Base-by-base conservation (phyloP, 2,888 invertebrate genomes). In the Ptychoptera contaminata region DNA sequence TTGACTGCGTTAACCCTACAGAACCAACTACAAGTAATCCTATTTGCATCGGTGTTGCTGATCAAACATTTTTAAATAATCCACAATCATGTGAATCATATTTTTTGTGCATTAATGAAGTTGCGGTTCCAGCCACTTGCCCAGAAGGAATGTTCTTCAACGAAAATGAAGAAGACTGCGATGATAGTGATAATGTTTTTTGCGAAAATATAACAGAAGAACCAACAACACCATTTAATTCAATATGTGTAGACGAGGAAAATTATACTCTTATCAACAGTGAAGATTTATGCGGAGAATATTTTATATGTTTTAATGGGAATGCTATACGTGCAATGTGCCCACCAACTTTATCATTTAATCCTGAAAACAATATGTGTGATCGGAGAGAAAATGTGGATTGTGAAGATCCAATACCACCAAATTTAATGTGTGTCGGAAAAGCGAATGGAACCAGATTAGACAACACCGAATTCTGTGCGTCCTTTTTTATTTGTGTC, bases 301-400 rank as follows among this genome's bases (percentile, higher is more conserved):
- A 44, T 11, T 48, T 34, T 42, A 41, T 48, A 16, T 48, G 48
- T 14, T 37, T 36, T 29, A 10, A 38, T 7, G 48, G 42, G 23
- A 12, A 30, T 31, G 34, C 46, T 16, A 43, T 32, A 30, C 16
- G 29, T n/a, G 43, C 41, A 14, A 23, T 3, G 2, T 48, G 48
- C 15, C 42, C 41, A 23, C 29, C 23, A 16, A 41, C 16, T 29
- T 38, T 39, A 4, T n/a, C 16, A 16, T 48, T 48, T 10, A 42
- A 48, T 42, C 41, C 41, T 11, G 15, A 15, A 10, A 14, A 8
- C 8, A 14, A 23, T 2, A 23, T 23, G 3, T 39, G 39, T 39
- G 39, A 39, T 39, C 14, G 8, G 1, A n/a, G 29, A 1, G 39
- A 39, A 39, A 39, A 39, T 23, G 29, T 16, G 16, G 16, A n/a